A percentile compares a stretch with the other conserved stretches of the same genome.
phyloP scores from a whole-genome alignment of 2,113 vertebrate genomes.

The Petromus typicus region DNA sequence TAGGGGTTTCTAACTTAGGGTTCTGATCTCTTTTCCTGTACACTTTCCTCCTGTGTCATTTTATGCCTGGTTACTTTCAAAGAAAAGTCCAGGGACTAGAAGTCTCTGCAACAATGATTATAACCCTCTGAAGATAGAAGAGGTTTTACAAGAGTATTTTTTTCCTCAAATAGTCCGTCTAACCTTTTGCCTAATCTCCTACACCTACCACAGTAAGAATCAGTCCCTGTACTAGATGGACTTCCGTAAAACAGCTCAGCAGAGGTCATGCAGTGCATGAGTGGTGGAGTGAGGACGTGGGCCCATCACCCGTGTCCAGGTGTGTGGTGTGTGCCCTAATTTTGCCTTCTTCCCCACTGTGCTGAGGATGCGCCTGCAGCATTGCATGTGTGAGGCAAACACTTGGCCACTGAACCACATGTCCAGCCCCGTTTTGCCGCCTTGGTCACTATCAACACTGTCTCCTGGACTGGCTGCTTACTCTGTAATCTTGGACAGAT shows the following conservation, averaged over 20 bases:
- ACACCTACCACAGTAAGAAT: neutral
- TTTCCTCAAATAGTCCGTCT: conserved; percentile 10
- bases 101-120: neutral
- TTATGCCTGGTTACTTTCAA: conserved; percentile 29
- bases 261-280: neutral
- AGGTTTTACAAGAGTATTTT: neutral
- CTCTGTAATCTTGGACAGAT: neutral
- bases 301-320: neutral
- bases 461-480: neutral
- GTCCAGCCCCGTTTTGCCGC: neutral
- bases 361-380: neutral
- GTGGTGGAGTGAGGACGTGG: neutral
- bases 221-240: neutral
- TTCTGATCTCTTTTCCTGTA: neutral
- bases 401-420: neutral
- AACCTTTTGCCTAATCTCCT: neutral
- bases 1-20: neutral
- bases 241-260: neutral
- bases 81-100: neutral
- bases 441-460: neutral
- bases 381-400: neutral
- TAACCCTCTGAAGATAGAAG: neutral
- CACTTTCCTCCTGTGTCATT: neutral
- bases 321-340: neutral
- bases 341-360: neutral